Evolutionary conservation across 1,140 invertebrate species (phyloP).

Genomic region (Cepaea nemoralis): DNA sequence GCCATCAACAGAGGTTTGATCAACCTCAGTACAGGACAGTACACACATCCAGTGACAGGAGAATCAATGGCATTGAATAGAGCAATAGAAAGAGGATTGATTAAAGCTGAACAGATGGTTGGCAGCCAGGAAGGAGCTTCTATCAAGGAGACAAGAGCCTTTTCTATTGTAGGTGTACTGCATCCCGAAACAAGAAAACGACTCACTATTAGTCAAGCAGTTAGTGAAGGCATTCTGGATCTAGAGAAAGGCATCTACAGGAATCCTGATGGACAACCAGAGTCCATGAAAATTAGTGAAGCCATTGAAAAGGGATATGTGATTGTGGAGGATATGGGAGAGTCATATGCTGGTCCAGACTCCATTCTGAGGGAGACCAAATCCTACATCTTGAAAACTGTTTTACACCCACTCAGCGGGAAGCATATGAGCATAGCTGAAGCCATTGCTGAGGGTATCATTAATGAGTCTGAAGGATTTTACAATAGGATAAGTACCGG

Average conservation of each 20-base stretch:
- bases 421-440: constrained; percentile 81
- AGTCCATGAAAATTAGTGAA: constrained; percentile 82
- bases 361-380: constrained; percentile 65
- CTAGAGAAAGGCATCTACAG: constrained; percentile 77
- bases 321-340: constrained; percentile 60
- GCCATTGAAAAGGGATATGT: constrained; percentile 78
- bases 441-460: constrained; percentile 83
- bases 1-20: constrained; percentile 77
- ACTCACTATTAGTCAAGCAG: constrained; percentile 86
- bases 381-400: constrained; percentile 74
- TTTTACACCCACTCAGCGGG: constrained; percentile 77
- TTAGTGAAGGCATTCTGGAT: constrained; percentile 88
- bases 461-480: constrained; percentile 84
- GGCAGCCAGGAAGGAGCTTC: constrained; percentile 50
- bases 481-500: constrained; percentile 85
- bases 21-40: constrained; percentile 79
- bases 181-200: constrained; percentile 87
- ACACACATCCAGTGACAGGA: constrained; percentile 80
- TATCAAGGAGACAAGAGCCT: constrained; percentile 67
- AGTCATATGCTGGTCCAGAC: constrained; percentile 41
- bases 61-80: constrained; percentile 84
- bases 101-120: constrained; percentile 58
- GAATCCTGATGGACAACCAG: constrained; percentile 56
- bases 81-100: constrained; percentile 76
- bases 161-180: constrained; percentile 77